Base-by-base conservation (phyloP, 2,888 invertebrate genomes). In the Dromius quadrimaculatus region DNA sequence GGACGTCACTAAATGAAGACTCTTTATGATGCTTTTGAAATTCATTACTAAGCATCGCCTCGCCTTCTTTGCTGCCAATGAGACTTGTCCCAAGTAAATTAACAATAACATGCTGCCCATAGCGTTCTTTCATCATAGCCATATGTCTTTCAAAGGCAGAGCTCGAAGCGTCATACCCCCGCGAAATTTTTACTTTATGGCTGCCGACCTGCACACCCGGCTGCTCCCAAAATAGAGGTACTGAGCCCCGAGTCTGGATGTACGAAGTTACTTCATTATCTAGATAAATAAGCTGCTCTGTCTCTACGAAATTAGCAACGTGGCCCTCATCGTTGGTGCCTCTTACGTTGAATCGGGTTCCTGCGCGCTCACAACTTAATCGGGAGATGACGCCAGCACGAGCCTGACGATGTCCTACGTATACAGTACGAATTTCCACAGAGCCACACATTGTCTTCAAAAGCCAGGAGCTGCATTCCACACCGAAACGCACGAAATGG, bases 231-330 rank as follows among this genome's bases (percentile, higher is more conserved):
- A 99, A 99, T 17, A 99, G 84, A 0, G 99, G 98, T 0, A 99
- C 97, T 0, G 98, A 98, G 0, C 99, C 99, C 76, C 98, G 87
- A 0, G 96, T 96, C 84, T 95, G 94, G 8, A 99, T 85, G 79
- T 92, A 94, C 3, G 97, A 97, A 3, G 93, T 89, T 2, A 96
- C 89, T 79, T 94, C 92, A 77, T 95, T 93, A 80, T 98, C 98
- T 76, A 95, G 87, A 79, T 91, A 93, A 76, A 96, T 92, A 11
- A 97, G 94, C 86, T 99, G 99, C 84, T 99, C 99, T 0, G 99
- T 99, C 87, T 99, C 99, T 22, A 98, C 98, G 87, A 99, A 99
- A 86, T 99, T 99, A 0, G 99, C 99, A 11, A 99, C 99, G 85
- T 97, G 94, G 0, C 99, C 99, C 81, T 97, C 96, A 84, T 99